phyloP scores from a whole-genome alignment of 2,797 vertebrate species.

The Alectoris magna region DNA sequence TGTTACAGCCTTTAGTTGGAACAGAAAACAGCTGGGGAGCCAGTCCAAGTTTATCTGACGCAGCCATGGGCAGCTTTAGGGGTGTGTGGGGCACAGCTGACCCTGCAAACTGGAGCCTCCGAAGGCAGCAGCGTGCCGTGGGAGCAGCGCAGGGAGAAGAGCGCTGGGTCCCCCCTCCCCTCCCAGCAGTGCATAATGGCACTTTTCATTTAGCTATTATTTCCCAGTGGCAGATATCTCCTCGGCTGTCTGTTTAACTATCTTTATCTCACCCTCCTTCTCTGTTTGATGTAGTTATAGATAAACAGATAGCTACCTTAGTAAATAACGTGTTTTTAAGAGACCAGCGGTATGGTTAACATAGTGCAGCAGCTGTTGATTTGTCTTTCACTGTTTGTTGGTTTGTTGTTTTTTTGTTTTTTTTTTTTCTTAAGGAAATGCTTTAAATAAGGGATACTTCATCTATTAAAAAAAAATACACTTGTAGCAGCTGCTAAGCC shows the following conservation, averaged over 20 bases:
- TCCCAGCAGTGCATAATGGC: slow-evolving; percentile 64
- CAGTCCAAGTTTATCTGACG: neutral
- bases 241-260: slow-evolving; percentile 68
- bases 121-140: rapidly evolving
- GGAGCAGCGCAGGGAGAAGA: neutral
- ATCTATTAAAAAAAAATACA: slow-evolving; percentile 86
- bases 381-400: slow-evolving; percentile 69
- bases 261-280: slow-evolving; percentile 68
- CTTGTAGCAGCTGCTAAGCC: slow-evolving; percentile 87
- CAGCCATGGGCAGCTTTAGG: no score
- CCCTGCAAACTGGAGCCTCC: neutral
- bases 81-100: neutral
- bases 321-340: slow-evolving; percentile 76
- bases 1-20: slow-evolving; percentile 18
- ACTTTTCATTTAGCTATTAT: slow-evolving; percentile 75
- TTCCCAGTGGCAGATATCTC: slow-evolving; percentile 71
- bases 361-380: slow-evolving; percentile 70
- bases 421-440: slow-evolving; percentile 80
- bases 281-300: slow-evolving; percentile 72
- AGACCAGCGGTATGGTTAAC: slow-evolving; percentile 62
- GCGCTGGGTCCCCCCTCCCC: neutral
- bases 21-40: neutral
- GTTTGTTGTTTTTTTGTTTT: neutral
- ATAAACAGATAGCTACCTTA: slow-evolving; percentile 77
- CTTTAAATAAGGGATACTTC: slow-evolving; percentile 84